phyloP scores from a whole-genome alignment of 2,797 vertebrate genomes.

The Glyptemys insculpta region DNA sequence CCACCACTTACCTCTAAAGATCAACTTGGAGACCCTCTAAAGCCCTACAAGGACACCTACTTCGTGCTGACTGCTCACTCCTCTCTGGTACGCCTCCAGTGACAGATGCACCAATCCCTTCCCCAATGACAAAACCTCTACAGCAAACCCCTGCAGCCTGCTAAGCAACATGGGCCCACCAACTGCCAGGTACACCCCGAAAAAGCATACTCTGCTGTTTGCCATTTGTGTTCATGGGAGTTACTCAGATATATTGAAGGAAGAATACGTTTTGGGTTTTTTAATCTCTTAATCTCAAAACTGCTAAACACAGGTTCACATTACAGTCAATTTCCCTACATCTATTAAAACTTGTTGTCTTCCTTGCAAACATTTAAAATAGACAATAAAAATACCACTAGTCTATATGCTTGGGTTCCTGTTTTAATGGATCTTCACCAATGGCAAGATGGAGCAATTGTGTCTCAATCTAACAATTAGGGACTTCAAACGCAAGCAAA shows the following conservation, averaged over 20 bases:
- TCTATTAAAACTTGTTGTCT: neutral
- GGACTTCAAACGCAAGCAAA: neutral
- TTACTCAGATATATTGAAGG: neutral
- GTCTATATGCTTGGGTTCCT: neutral
- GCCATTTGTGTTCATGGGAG: neutral
- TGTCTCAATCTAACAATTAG: neutral
- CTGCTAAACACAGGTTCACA: neutral
- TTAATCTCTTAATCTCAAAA: neutral
- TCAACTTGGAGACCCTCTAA: neutral
- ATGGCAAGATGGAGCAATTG: neutral
- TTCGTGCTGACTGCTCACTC: too few species aligned
- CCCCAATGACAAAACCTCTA: too few species aligned
- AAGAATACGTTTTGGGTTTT: neutral
- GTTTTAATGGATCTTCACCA: neutral
- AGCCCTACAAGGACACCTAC: neutral
- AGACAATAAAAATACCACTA: neutral
- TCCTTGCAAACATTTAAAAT: neutral
- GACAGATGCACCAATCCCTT: too few species aligned
- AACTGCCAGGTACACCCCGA: too few species aligned
- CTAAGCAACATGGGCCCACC: too few species aligned
- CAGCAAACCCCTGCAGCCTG: too few species aligned
- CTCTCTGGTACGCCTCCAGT: too few species aligned
- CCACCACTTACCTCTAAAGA: neutral
- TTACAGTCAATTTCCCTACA: neutral
- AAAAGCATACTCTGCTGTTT: neutral